Conservation (phyloP, 2,797 vertebrate species). For the Scolopax bukidnonensis region DNA sequence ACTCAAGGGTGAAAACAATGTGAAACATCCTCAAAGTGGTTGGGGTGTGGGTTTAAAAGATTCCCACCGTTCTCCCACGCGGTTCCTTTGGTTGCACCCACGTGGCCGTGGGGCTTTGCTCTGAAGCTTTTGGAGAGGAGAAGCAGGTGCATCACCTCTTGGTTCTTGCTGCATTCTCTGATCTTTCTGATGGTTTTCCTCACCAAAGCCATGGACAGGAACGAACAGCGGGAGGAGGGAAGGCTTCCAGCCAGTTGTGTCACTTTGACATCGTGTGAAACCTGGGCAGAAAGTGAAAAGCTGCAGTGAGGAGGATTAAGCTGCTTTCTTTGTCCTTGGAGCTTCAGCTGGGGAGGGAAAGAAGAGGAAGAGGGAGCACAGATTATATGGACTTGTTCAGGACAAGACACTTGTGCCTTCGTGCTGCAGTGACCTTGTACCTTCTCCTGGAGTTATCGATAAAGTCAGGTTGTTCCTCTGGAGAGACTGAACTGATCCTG, state of each 20-base stretch:
- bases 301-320: neutral
- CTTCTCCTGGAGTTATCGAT: neutral
- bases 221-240: neutral
- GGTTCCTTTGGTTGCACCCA: neutral
- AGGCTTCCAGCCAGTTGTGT: neutral
- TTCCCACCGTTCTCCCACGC: neutral
- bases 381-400: neutral
- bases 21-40: slow-evolving; percentile 16
- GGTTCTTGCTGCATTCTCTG: neutral
- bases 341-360: neutral
- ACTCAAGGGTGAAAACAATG: neutral
- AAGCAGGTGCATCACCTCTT: neutral
- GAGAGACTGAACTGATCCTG: neutral
- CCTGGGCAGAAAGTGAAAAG: neutral
- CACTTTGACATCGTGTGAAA: neutral
- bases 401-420: neutral
- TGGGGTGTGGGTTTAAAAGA: fast-evolving
- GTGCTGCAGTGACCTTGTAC: fast-evolving
- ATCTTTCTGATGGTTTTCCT: neutral
- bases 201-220: neutral
- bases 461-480: neutral
- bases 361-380: neutral
- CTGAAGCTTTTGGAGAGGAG: neutral
- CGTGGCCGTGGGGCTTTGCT: neutral
- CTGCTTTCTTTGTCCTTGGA: neutral